A percentile compares a stretch with the other conserved stretches of the same genome.
Conservation (phyloP, 1,140 invertebrate species). For the Tetramorium simillimum region DNA sequence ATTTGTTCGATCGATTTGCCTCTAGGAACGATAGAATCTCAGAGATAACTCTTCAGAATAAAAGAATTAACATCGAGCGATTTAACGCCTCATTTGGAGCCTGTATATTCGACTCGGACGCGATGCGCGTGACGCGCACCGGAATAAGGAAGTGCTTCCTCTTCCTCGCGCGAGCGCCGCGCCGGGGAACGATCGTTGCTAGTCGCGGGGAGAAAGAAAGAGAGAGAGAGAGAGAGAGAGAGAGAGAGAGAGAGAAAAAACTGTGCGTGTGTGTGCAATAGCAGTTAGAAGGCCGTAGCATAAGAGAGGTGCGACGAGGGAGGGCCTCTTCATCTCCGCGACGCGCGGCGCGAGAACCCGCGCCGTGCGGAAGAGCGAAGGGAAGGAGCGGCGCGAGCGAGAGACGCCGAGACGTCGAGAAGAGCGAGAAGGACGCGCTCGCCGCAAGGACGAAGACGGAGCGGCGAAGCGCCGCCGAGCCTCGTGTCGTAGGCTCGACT, state of each 20-base stretch:
- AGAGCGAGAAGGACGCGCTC: conserved; percentile 63
- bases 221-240: background rate
- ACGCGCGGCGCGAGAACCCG: background rate
- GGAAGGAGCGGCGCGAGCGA: conserved; percentile 55
- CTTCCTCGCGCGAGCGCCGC: background rate
- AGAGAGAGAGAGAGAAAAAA: no score
- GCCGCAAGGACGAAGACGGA: conserved; percentile 68
- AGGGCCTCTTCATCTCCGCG: conserved; percentile 16
- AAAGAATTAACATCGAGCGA: background rate
- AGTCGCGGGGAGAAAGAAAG: background rate
- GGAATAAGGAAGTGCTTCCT: conserved; percentile 51
- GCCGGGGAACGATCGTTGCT: conserved; percentile 1
- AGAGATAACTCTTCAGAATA: background rate
- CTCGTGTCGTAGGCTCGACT: conserved; percentile 76
- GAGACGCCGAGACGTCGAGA: conserved; percentile 35
- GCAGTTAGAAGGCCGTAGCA: background rate
- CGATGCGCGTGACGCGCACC: background rate
- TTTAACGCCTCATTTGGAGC: background rate
- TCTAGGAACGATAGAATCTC: background rate
- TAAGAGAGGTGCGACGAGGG: conserved; percentile 42
- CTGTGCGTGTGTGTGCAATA: conserved; percentile 9
- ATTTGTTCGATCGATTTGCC: background rate
- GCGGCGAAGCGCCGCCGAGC: conserved; percentile 63
- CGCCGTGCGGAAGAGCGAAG: conserved; percentile 42
- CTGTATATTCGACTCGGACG: background rate